These are phyloP conservation scores for Cyrtorhinus lividipennis DNA, from an alignment of 1,140 invertebrate genomes.

Conservation along the genomic window DNA sequence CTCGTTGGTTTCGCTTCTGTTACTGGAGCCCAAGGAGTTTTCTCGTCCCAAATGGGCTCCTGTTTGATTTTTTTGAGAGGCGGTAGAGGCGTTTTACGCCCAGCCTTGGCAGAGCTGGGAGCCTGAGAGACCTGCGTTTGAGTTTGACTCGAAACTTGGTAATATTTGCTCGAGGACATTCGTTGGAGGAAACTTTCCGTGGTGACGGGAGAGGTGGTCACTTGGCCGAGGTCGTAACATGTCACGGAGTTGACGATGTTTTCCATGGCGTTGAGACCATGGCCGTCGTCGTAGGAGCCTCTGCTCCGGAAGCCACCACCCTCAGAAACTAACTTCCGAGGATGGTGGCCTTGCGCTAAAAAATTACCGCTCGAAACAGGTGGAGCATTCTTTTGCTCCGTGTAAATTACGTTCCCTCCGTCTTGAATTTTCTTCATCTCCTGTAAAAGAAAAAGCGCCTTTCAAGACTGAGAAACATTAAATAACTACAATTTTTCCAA, in stretches of 20 bases:
- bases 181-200: not conserved
- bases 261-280: not conserved
- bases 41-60: not conserved
- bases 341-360: conserved; percentile 33
- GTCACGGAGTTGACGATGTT: not conserved
- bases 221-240: not conserved
- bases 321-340: conserved; percentile 35
- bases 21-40: too few relatives aligned
- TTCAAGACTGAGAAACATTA: not conserved
- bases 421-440: conserved; percentile 10
- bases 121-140: too few relatives aligned
- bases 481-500: too few relatives aligned
- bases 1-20: too few relatives aligned
- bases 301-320: conserved; percentile 57
- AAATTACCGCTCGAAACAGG: conserved; percentile 27
- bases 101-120: not conserved
- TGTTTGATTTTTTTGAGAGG: not conserved
- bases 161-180: not conserved
- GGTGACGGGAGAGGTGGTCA: not conserved
- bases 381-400: conserved; percentile 20
- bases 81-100: not conserved
- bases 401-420: not conserved
- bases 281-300: conserved; percentile 15
- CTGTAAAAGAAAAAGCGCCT: not conserved
- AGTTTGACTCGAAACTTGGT: not conserved